Percentiles rank a stretch among this genome's conserved stretches.
Evolutionary conservation across 2,113 vertebrate species (phyloP).

Genomic region (Orientallactaga bullata): DNA sequence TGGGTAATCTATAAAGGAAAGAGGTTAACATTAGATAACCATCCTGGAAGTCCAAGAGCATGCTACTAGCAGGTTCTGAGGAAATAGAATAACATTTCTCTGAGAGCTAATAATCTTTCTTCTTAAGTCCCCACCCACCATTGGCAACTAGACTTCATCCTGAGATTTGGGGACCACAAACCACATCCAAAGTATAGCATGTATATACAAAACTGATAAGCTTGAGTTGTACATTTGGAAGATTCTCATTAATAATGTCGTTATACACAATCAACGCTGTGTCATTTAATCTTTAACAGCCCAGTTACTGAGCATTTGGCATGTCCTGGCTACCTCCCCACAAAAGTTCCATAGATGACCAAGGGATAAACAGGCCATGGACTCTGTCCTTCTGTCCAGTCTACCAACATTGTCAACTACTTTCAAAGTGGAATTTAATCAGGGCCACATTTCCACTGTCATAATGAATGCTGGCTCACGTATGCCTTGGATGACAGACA

Average conservation of each 20-base stretch:
- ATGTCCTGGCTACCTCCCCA: not conserved
- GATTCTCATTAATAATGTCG: not conserved
- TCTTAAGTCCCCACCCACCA: not conserved
- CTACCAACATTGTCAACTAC: not conserved
- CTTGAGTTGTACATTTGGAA: not conserved
- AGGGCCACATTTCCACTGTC: not conserved
- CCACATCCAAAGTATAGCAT: too few relatives aligned
- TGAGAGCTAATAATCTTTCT: not conserved
- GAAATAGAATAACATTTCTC: not conserved
- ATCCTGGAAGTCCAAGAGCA: not conserved
- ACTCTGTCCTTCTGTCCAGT: not conserved
- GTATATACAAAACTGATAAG: not conserved
- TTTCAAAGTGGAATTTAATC: not conserved
- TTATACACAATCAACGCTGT: not conserved
- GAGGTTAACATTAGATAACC: not conserved
- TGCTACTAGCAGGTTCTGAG: not conserved
- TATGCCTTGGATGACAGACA: not conserved
- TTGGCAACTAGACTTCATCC: not conserved
- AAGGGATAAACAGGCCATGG: not conserved
- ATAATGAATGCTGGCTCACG: rapidly evolving
- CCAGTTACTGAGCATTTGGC: not conserved
- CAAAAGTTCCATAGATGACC: not conserved
- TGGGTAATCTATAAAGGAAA: not conserved
- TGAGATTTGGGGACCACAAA: not conserved
- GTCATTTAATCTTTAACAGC: constrained; percentile 5